Base-by-base conservation (phyloP, 2,113 vertebrate species). In the Pangasianodon hypophthalmus region DNA sequence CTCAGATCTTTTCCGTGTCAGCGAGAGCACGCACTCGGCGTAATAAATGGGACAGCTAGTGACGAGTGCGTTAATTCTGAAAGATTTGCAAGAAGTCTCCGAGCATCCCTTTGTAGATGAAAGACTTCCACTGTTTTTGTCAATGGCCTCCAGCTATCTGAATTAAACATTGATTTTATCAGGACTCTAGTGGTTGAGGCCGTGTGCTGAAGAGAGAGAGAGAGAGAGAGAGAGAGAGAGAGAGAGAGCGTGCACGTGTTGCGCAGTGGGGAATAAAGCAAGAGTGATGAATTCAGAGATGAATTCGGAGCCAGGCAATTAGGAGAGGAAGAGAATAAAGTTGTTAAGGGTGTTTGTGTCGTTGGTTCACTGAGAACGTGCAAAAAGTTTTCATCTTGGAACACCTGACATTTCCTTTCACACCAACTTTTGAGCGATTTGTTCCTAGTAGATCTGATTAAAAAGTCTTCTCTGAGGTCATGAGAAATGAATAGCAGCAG, bases 121-220 rank as follows among this genome's bases (percentile, higher is more conserved):
- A 96, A 96, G 95, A 89, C 94, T 95, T 95, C 93, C 91, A 94
- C 93, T 95, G 94, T 94, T 95, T 95, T 94, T 95, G 93, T 95
- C 95, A 95, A 94, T 95, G 95, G 96, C 96, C 96, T 92, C 90
- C 93, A 96, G 96, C 95, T 91, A 94, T 96, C 94, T 96, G 96
- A 96, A 96, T 96, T 96, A 96, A 96, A 95, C 95, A 96, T 95
- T 94, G 95, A 96, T 96, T 95, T 95, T 95, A 96, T 96, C 95
- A 88, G 92, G 95, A 93, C 93, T 95, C 95, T 95, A 94, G 94
- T 94, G 93, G 90, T 93, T 93, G 90, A 46, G 91, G 93, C 93
- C 88, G 88, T 91, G 92, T 91, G 92, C 91, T 88, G 0, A 48
- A 62, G 37, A 46, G 90, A 92, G 87, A 85, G 62, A 85, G 56